Evolutionary conservation across 2,797 vertebrate species (phyloP).

Genomic region (Micrastur ruficollis): DNA sequence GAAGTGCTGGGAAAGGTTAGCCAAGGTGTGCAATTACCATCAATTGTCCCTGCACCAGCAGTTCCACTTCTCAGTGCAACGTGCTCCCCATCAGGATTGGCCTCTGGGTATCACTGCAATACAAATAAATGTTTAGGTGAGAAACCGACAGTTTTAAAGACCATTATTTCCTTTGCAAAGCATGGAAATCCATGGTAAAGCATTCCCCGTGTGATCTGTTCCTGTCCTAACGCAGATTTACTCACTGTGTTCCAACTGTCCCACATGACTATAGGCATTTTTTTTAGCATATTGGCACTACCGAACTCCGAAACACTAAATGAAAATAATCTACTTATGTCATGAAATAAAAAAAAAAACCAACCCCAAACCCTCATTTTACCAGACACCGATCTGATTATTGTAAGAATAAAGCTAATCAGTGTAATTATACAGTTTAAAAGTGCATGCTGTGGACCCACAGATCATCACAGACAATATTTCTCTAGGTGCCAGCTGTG

Average conservation of each 20-base stretch:
- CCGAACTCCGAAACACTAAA: not conserved
- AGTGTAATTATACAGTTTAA: not conserved
- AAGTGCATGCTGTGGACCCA: not conserved
- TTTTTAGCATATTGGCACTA: not conserved
- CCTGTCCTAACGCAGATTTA: not conserved
- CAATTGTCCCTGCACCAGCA: not conserved
- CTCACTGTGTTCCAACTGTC: not conserved
- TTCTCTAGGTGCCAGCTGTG: not conserved
- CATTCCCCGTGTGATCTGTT: not conserved
- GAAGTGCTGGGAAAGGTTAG: not conserved
- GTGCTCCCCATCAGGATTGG: accelerated
- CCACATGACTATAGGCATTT: not conserved
- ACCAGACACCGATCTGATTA: not conserved
- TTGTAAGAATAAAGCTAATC: not conserved
- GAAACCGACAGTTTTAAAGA: not conserved
- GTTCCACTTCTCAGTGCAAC: not conserved
- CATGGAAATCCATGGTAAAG: not conserved
- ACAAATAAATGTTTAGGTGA: not conserved
- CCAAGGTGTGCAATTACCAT: not conserved
- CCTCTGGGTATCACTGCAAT: not conserved
- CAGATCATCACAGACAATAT: not conserved
- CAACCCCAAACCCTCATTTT: not conserved
- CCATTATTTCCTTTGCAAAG: not conserved
- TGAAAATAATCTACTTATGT: conserved; percentile 1
- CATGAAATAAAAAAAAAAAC: not conserved